Conservation (phyloP, 2,888 invertebrate genomes). For the Ectropis crepuscularia region DNA sequence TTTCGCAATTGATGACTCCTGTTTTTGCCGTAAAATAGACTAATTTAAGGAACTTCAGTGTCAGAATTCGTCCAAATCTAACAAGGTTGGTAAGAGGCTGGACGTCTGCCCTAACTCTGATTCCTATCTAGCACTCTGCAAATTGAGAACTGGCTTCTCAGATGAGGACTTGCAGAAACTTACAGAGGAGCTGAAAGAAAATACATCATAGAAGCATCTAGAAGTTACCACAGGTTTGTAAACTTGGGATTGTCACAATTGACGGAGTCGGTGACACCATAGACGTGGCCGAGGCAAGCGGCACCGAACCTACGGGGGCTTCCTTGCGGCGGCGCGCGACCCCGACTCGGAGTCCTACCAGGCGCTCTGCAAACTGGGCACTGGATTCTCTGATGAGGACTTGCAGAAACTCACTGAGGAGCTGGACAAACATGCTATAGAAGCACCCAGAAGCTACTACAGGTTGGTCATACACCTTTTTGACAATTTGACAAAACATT, state of each 20-base stretch:
- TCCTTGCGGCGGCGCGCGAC: conserved; percentile 97
- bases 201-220: conserved; percentile 90
- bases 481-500: no score
- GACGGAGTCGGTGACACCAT: conserved; percentile 98
- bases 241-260: no score
- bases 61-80: no score
- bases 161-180: conserved; percentile 94
- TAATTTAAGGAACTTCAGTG: no score
- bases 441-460: conserved; percentile 91
- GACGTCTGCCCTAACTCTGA: conserved; percentile 94
- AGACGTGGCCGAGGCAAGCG: conserved; percentile 97
- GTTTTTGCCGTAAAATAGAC: no score
- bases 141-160: conserved; percentile 96
- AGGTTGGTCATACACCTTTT: no score
- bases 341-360: conserved; percentile 96
- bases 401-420: conserved; percentile 90
- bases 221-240: conserved; percentile 88
- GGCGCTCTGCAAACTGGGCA: conserved; percentile 89
- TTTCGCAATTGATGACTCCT: no score
- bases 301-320: conserved; percentile 97
- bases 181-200: conserved; percentile 90
- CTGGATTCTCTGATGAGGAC: conserved; percentile 97
- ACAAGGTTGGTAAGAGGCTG: conserved; percentile 89
- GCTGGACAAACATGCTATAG: conserved; percentile 90
- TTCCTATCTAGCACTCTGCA: conserved; percentile 90